phyloP scores from a whole-genome alignment of 2,113 vertebrate species.

The Zingel zingel region DNA sequence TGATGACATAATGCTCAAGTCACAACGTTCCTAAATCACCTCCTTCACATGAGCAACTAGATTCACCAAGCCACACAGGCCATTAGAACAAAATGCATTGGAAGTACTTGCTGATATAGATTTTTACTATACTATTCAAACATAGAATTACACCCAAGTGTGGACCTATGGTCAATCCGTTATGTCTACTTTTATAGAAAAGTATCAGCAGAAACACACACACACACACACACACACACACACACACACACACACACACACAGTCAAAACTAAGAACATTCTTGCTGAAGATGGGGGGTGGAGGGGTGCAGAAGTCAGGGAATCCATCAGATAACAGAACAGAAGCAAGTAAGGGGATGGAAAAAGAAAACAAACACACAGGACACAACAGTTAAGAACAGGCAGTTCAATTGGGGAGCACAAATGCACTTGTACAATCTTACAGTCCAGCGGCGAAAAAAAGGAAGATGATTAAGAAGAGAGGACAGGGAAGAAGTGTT shows the following conservation, averaged over 20 bases:
- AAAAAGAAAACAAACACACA: background rate
- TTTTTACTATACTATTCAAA: constrained; percentile 62
- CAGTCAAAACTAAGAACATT: background rate
- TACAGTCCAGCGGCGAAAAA: constrained; percentile 9
- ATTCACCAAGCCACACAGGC: constrained; percentile 28
- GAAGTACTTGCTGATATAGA: constrained; percentile 53
- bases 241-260: constrained; percentile 6
- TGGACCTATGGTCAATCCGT: constrained; percentile 37
- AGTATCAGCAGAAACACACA: background rate
- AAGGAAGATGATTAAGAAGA: constrained; percentile 28
- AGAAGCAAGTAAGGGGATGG: constrained; percentile 2
- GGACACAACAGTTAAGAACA: constrained; percentile 22
- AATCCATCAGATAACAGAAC: constrained; percentile 49
- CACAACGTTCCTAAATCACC: background rate
- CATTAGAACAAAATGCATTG: constrained; percentile 57
- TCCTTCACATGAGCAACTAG: constrained; percentile 15
- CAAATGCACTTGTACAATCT: constrained; percentile 40
- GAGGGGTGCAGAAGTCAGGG: background rate
- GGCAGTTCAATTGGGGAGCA: constrained; percentile 18
- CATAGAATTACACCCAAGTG: constrained; percentile 39
- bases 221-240: background rate
- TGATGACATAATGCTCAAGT: constrained; percentile 6
- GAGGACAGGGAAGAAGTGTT: constrained; percentile 17
- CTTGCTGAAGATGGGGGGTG: constrained; percentile 32
- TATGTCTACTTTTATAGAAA: constrained; percentile 46